phyloP scores from a whole-genome alignment of 2,113 vertebrate species.

The Anguilla rostrata region DNA sequence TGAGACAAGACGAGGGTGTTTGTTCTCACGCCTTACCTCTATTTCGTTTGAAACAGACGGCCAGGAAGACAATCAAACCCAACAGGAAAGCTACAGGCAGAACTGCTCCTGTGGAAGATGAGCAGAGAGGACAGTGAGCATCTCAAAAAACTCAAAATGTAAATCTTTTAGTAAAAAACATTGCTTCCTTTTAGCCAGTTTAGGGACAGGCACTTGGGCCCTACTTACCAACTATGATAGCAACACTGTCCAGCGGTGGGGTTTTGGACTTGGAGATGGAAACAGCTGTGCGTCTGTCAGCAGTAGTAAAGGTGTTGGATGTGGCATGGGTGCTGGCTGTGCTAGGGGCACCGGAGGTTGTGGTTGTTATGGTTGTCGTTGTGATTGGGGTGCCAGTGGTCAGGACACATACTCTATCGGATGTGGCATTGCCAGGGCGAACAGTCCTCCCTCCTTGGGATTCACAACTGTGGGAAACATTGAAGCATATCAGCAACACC shows the following conservation, averaged over 20 bases:
- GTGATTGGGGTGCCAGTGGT: neutral
- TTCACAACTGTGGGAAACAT: slow-evolving; percentile 7
- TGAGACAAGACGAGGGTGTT: neutral
- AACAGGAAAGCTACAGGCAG: neutral
- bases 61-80: neutral
- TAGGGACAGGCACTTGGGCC: neutral
- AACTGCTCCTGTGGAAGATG: too few species aligned
- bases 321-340: neutral
- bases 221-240: slow-evolving; percentile 7
- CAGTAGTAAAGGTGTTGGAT: neutral
- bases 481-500: too few species aligned
- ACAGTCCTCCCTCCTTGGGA: slow-evolving; percentile 10
- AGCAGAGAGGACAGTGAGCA: too few species aligned
- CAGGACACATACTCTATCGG: slow-evolving; percentile 8
- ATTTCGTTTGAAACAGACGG: neutral
- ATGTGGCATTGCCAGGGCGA: neutral
- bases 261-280: too few species aligned
- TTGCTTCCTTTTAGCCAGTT: too few species aligned
- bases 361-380: neutral
- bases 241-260: neutral
- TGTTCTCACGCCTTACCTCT: neutral
- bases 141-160: too few species aligned
- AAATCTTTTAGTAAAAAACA: too few species aligned
- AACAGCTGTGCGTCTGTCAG: neutral
- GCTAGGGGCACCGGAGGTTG: neutral